phyloP scores from a whole-genome alignment of 2,888 invertebrate species.

The Mesoligia furuncula region DNA sequence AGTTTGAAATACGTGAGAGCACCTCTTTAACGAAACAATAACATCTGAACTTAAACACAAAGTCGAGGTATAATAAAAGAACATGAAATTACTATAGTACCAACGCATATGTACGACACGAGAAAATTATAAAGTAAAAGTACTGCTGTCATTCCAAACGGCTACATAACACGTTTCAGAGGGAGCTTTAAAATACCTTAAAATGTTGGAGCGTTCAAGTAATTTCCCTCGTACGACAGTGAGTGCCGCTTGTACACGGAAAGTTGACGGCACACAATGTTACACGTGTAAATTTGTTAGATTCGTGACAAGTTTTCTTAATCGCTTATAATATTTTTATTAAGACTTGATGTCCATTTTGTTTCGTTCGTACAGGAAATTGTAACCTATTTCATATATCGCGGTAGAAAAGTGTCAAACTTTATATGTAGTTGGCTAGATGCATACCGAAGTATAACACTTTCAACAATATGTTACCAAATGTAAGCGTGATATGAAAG shows the following conservation, averaged over 20 bases:
- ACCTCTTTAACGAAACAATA: slow-evolving; percentile 57
- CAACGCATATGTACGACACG: slow-evolving; percentile 53
- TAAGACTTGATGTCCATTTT: slow-evolving; percentile 4
- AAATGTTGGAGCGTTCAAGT: slow-evolving; percentile 75
- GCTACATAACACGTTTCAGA: slow-evolving; percentile 75
- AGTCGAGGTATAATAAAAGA: slow-evolving; percentile 54
- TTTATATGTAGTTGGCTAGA: background rate
- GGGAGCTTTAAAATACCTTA: slow-evolving; percentile 76
- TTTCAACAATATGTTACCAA: slow-evolving; percentile 1
- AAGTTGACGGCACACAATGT: slow-evolving; percentile 68
- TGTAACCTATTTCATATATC: background rate
- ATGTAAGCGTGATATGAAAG: background rate
- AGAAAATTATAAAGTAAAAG: slow-evolving; percentile 74
- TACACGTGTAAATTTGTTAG: slow-evolving; percentile 65
- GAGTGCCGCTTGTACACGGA: slow-evolving; percentile 63
- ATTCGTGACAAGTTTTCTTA: slow-evolving; percentile 44
- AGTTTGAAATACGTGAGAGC: slow-evolving; percentile 48
- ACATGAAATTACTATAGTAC: slow-evolving; percentile 52
- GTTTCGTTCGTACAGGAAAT: slow-evolving; percentile 2
- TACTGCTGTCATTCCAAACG: slow-evolving; percentile 75
- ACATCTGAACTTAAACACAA: slow-evolving; percentile 43
- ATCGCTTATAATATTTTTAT: slow-evolving; percentile 20
- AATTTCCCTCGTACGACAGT: slow-evolving; percentile 73
- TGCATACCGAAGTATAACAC: background rate
- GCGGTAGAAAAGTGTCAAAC: background rate